Evolutionary conservation across 2,113 vertebrate species (phyloP).

Genomic region (Larimichthys polyactis): DNA sequence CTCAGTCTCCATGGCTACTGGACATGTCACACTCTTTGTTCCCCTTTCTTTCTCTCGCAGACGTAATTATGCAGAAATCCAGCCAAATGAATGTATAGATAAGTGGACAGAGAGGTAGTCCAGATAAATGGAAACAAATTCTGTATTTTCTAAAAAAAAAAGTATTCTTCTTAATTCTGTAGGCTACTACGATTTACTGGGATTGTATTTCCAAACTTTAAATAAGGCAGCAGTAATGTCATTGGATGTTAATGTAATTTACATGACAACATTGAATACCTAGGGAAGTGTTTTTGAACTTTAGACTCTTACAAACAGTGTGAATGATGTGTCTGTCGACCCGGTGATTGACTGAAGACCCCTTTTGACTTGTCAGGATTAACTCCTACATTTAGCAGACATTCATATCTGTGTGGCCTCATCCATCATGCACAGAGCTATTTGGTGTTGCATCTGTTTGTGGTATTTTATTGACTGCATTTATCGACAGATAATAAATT

Average conservation of each 20-base stretch:
- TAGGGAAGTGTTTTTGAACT: neutral
- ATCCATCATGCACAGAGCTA: constrained; percentile 10
- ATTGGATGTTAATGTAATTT: neutral
- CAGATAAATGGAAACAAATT: neutral
- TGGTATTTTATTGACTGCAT: neutral
- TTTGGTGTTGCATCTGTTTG: neutral
- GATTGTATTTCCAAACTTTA: neutral
- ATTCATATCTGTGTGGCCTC: constrained; percentile 8
- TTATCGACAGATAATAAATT: neutral
- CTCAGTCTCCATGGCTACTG: constrained; percentile 23
- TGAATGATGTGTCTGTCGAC: constrained; percentile 1
- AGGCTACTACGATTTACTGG: neutral
- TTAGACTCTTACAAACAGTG: neutral
- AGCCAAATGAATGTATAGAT: neutral
- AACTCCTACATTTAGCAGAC: neutral
- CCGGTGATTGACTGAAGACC: constrained; percentile 5
- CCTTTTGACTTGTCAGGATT: constrained; percentile 2
- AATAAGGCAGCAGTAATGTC: neutral
- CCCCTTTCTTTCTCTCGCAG: neutral
- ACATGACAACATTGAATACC: neutral
- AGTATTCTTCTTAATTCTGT: neutral
- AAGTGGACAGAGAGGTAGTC: neutral
- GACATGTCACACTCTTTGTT: neutral
- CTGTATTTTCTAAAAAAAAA: neutral
- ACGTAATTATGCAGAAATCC: constrained; percentile 16